These are phyloP conservation scores for Blastobasis adustella DNA, from an alignment of 2,888 invertebrate species.

Conservation along the genomic window DNA sequence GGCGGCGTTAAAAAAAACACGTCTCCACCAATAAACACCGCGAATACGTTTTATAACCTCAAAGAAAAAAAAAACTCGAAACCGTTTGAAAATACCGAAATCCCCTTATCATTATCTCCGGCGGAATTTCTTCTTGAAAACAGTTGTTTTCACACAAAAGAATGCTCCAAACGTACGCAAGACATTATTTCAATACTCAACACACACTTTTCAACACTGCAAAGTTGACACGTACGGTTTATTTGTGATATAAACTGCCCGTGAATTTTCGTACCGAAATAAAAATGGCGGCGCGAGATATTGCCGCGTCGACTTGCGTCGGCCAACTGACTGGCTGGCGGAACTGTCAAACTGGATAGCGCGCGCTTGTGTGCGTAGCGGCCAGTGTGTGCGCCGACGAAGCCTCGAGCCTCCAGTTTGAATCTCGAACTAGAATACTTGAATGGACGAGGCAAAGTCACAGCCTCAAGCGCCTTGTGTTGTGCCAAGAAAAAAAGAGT, in stretches of 20 bases:
- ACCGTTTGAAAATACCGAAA: constrained; percentile 46
- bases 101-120: constrained; percentile 22
- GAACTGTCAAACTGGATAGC: constrained; percentile 67
- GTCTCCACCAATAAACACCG: constrained; percentile 20
- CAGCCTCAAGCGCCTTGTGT: constrained; percentile 43
- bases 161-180: constrained; percentile 26
- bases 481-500: constrained; percentile 28
- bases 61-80: constrained; percentile 22
- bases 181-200: constrained; percentile 5
- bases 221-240: constrained; percentile 55
- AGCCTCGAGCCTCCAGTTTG: constrained; percentile 26
- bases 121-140: not conserved
- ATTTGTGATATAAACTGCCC: constrained; percentile 52
- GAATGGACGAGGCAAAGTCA: constrained; percentile 46
- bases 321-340: constrained; percentile 57
- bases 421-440: constrained; percentile 16
- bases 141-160: no score
- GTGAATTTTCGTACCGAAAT: constrained; percentile 42
- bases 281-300: constrained; percentile 54
- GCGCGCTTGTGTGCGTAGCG: constrained; percentile 29
- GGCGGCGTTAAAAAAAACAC: constrained; percentile 34
- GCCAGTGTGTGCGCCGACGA: constrained; percentile 20
- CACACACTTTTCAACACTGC: constrained; percentile 41
- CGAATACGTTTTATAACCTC: constrained; percentile 38
- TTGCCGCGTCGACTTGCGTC: constrained; percentile 65